Evolutionary conservation across 2,797 vertebrate genomes (phyloP), one percentile per base, ranked within the genome.

Genomic region (Pangasius djambal): DNA sequence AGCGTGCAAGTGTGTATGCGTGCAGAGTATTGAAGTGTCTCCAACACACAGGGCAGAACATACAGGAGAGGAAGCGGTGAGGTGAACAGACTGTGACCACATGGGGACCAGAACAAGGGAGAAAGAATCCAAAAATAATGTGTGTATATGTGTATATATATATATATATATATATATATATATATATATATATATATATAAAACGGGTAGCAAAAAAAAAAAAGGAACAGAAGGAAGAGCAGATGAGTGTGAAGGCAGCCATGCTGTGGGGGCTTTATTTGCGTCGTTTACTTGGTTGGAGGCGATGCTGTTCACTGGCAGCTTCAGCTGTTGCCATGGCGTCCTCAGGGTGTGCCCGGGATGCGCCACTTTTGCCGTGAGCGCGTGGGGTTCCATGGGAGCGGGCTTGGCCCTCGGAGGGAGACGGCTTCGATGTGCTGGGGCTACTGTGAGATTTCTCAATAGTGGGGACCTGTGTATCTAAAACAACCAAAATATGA

Each of bases 401-500:
- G 92, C 98, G 98, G 86, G 97, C 96, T 91, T 98, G 98, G 94
- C 97, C 97, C 97, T 99, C 98, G 0, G 98, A 98, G 91, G 94
- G 93, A 91, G 98, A 98, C 90, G 98, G 98, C 94, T 99, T 99
- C 94, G 98, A 98, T 88, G 98, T 98, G 94, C 97, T 97, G 59
- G 99, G 98, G 92, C 97, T 99, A 97, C 98, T 99, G 95, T 98
- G 98, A 94, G 97, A 99, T 97, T 99, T 99, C 97, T 99, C 98
- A 95, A 99, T 98, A 95, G 98, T 97, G 94, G 98, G 97, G 90
- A 98, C 96, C 96, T 98, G 98, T 96, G 96, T 98, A 94, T 99
- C 99, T 98, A 97, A 95, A 96, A 96, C 95, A 96, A 96, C 94
- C 95, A 95, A 92, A 96, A 95, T 95, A 96, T 91, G 87, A 93